phyloP scores from a whole-genome alignment of 2,113 vertebrate genomes.

The Leucopsar rothschildi region DNA sequence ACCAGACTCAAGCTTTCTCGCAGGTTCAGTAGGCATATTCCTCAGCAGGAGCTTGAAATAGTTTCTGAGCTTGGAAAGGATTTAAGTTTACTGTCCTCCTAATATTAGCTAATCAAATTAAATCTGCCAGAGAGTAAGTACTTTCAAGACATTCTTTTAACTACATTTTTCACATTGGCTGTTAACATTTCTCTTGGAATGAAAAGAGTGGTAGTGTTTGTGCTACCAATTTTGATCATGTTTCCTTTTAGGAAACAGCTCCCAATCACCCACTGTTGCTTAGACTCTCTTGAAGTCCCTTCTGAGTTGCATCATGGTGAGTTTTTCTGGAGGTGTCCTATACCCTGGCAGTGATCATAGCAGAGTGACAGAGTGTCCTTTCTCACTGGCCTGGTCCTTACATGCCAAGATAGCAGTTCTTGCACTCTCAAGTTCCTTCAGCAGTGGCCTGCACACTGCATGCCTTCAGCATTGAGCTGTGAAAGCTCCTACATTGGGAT shows the following conservation, averaged over 20 bases:
- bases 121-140: background rate
- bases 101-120: background rate
- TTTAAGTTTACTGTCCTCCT: background rate
- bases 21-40: background rate
- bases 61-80: background rate
- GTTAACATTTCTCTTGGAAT: background rate
- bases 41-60: background rate
- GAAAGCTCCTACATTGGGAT: background rate
- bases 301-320: background rate
- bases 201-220: background rate
- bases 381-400: background rate
- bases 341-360: background rate
- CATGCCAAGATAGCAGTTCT: no score
- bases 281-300: background rate
- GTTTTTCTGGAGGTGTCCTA: background rate
- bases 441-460: rapidly evolving
- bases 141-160: background rate
- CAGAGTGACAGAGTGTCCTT: background rate
- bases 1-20: background rate
- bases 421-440: background rate
- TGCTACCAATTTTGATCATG: background rate
- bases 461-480: background rate
- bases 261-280: background rate
- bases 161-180: background rate
- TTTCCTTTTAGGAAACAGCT: background rate